Conservation (phyloP, 2,888 invertebrate species). For the Sarcophaga subvicina region DNA sequence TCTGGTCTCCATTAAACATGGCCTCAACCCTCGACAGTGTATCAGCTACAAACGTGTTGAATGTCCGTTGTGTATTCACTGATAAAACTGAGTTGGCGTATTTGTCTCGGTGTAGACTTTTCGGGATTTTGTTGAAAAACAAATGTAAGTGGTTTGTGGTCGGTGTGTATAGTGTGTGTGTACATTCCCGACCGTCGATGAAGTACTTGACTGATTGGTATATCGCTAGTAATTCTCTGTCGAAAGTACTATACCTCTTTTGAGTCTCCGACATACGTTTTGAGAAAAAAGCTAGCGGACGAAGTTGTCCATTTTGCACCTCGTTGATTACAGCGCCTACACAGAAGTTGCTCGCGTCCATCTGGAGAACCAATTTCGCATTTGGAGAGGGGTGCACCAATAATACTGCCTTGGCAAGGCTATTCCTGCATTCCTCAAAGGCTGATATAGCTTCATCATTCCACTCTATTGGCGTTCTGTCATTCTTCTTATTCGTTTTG, state of each 20-base stretch:
- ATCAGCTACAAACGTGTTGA: constrained; percentile 22
- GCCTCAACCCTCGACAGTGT: neutral
- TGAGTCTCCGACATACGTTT: neutral
- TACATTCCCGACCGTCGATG: constrained; percentile 16
- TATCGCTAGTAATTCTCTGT: constrained; percentile 39
- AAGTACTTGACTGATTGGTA: constrained; percentile 5
- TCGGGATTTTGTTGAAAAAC: constrained; percentile 36
- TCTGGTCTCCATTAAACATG: constrained; percentile 6
- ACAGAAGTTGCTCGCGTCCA: constrained; percentile 46
- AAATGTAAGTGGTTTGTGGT: constrained; percentile 44
- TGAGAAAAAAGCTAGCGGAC: too few relatives aligned
- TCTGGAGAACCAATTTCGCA: constrained; percentile 51
- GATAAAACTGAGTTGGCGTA: constrained; percentile 21
- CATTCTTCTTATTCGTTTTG: constrained; percentile 61
- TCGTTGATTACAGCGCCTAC: too few relatives aligned
- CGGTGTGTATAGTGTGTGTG: constrained; percentile 16
- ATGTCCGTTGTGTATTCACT: constrained; percentile 36
- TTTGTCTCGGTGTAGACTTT: constrained; percentile 23
- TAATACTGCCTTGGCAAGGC: constrained; percentile 30
- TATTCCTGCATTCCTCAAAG: constrained; percentile 58
- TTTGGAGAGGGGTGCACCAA: constrained; percentile 53
- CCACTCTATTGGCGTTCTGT: constrained; percentile 57
- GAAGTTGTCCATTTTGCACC: too few relatives aligned
- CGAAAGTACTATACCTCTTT: constrained; percentile 23
- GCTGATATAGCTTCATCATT: constrained; percentile 55